Base-by-base conservation (phyloP, 2,888 invertebrate species). In the Zele albiditarsus region DNA sequence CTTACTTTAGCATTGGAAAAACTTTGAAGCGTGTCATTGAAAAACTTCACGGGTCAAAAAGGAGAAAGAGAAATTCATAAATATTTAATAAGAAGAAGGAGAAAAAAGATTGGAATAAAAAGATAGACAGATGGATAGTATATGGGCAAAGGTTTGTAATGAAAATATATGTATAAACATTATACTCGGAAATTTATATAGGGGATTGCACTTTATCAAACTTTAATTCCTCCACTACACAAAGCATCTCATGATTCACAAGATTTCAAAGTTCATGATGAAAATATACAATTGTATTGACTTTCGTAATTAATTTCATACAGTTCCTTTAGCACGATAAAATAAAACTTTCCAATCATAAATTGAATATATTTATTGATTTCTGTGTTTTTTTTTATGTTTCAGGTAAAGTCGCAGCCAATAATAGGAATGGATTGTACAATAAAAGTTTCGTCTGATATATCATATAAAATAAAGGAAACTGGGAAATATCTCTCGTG, bases 11-110 rank as follows among this genome's bases (percentile, higher is more conserved):
- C 57, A n/a, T 31, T 53, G 62, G n/a, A 23, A 38, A 58, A 53
- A 60, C 60, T 70, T 38, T 27, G 70, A 57, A 58, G 23, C 65
- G 63, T 31, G 77, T 77, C 79, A 80, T 81, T 82, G 78, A 81
- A 80, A 79, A 78, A 79, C 77, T 78, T 76, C 38, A 27, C 16
- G 74, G 72, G 68, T 75, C 78, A 71, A 76, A 74, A 69, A 57
- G 53, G 6, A 10, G 49, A 67, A 70, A 65, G 67, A 76, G 72
- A 75, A 79, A 74, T 80, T 82, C 77, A 85, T 86, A 84, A 85
- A 86, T 86, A 85, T 84, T 84, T 84, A 81, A 83, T 81, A 81
- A 80, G 79, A 78, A 78, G 75, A 68, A 20, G 31, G 60, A 60
- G 72, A 66, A 80, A 80, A 76, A 80, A 73, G 58, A 33, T 23